phyloP scores from a whole-genome alignment of 2,113 vertebrate genomes.

The Ptilorrhoa leucosticta region DNA sequence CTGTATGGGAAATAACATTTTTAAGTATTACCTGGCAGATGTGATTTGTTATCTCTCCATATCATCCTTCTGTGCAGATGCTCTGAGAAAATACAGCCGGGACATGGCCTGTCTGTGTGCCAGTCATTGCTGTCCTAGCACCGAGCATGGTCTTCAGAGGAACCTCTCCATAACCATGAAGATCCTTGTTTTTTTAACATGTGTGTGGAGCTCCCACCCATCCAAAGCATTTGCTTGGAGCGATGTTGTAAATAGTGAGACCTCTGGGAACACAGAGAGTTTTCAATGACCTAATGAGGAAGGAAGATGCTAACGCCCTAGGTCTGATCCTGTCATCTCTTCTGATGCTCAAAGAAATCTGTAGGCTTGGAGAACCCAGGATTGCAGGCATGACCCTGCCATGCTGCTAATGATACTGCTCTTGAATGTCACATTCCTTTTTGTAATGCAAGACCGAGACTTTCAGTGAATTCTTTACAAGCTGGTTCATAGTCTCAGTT shows the following conservation, averaged over 20 bases:
- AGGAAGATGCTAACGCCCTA: not conserved
- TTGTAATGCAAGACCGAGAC: not conserved
- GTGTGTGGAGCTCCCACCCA: not conserved
- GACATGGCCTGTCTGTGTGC: not conserved
- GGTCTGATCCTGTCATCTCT: not conserved
- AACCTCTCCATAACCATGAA: not conserved
- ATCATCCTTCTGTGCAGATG: not conserved
- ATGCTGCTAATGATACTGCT: not conserved
- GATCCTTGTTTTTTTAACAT: not conserved
- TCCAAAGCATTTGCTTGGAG: not conserved
- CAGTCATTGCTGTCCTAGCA: not conserved
- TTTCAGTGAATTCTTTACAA: constrained; percentile 2
- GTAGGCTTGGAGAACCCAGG: not conserved
- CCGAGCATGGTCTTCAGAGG: not conserved
- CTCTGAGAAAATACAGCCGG: not conserved
- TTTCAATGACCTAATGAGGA: not conserved
- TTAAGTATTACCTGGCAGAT: not conserved
- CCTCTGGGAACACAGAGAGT: not conserved
- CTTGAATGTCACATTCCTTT: not conserved
- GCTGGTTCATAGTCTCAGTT: constrained; percentile 8
- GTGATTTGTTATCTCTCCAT: not conserved
- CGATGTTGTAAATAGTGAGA: not conserved
- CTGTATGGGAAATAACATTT: not conserved
- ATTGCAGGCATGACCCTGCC: not conserved
- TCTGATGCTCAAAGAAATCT: not conserved